phyloP scores from a whole-genome alignment of 2,797 vertebrate genomes.

The Silurus aristotelis region DNA sequence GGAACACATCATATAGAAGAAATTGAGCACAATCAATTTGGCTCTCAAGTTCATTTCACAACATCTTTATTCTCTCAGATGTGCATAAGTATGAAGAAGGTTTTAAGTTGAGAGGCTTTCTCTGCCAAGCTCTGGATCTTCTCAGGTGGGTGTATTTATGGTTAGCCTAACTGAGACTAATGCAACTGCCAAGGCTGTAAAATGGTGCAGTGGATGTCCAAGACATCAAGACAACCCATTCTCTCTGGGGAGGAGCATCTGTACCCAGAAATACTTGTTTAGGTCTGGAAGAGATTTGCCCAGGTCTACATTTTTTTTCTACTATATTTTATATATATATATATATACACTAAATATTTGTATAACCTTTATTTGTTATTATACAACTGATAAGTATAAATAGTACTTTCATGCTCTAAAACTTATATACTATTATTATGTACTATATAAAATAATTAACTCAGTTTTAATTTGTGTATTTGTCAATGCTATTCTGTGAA shows the following conservation, averaged over 20 bases:
- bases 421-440: too few relatives aligned
- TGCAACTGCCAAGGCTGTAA: neutral
- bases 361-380: neutral
- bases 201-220: neutral
- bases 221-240: neutral
- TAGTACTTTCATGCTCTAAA: neutral
- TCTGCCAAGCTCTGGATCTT: neutral
- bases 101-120: neutral
- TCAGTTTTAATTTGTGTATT: neutral
- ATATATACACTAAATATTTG: neutral
- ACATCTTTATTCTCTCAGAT: neutral
- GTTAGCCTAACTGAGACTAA: neutral
- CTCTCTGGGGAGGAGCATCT: neutral
- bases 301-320: neutral
- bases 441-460: conserved; percentile 14
- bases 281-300: neutral
- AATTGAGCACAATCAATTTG: neutral
- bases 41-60: neutral
- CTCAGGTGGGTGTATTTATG: neutral
- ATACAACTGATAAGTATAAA: neutral
- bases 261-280: neutral
- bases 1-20: neutral
- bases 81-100: neutral
- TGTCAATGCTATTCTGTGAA: neutral
- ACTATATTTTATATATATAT: neutral